phyloP scores from a whole-genome alignment of 2,797 vertebrate genomes.

The Menidia menidia region DNA sequence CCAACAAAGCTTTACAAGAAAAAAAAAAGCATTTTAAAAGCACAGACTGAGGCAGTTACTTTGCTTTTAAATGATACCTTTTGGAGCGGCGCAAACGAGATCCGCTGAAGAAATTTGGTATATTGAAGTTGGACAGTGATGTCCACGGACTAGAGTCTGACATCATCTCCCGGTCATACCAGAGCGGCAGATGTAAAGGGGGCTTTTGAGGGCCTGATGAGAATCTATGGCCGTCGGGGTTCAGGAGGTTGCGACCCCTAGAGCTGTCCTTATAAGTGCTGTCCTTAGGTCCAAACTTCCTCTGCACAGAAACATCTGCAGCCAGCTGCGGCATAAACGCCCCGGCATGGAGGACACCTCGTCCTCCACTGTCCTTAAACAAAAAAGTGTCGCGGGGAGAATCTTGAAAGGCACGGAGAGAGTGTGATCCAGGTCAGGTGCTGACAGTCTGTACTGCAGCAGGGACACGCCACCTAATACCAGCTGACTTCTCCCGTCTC shows the following conservation, averaged over 20 bases:
- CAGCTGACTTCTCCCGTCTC: conserved; percentile 60
- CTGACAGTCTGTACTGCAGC: conserved; percentile 56
- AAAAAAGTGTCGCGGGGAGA: conserved; percentile 65
- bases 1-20: no score
- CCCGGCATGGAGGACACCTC: conserved; percentile 65
- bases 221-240: conserved; percentile 44
- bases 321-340: conserved; percentile 77
- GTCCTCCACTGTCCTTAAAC: conserved; percentile 73
- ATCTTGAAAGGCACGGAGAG: conserved; percentile 39
- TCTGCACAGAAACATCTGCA: conserved; percentile 76
- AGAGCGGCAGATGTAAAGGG: conserved; percentile 53
- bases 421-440: conserved; percentile 67
- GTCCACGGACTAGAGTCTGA: conserved; percentile 91
- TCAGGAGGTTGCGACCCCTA: conserved; percentile 34
- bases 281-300: conserved; percentile 57
- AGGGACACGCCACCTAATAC: conserved; percentile 57
- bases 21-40: background rate
- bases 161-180: conserved; percentile 80
- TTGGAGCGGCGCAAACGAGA: conserved; percentile 91
- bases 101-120: conserved; percentile 90
- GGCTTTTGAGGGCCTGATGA: conserved; percentile 60
- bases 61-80: conserved; percentile 81
- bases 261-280: conserved; percentile 43
- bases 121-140: conserved; percentile 90
- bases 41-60: background rate